Conservation (phyloP, 1,140 invertebrate species). For the Drosophila navojoa region DNA sequence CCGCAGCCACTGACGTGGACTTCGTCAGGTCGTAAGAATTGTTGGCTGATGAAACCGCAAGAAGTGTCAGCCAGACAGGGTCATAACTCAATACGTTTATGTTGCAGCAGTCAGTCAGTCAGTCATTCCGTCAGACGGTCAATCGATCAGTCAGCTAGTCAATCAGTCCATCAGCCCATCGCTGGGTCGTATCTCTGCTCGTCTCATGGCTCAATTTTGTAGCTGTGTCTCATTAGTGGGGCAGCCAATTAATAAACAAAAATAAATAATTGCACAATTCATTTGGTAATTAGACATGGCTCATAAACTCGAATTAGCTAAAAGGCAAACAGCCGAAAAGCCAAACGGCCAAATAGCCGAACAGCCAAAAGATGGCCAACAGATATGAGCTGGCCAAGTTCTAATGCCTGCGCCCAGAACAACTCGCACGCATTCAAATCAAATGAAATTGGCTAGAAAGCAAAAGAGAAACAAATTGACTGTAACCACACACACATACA, state of each 20-base stretch:
- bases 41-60: conserved; percentile 14
- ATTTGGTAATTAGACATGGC: conserved; percentile 82
- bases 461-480: conserved; percentile 59
- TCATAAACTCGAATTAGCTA: conserved; percentile 80
- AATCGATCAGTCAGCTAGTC: neutral
- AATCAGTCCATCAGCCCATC: neutral
- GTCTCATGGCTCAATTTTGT: conserved; percentile 19
- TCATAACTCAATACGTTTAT: conserved; percentile 76
- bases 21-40: conserved; percentile 19
- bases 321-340: conserved; percentile 53
- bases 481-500: conserved; percentile 43
- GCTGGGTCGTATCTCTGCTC: conserved; percentile 15
- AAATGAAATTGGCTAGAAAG: conserved; percentile 80
- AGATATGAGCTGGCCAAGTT: conserved; percentile 18
- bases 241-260: conserved; percentile 81
- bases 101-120: conserved; percentile 31
- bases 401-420: conserved; percentile 18
- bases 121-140: conserved; percentile 1
- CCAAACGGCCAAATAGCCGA: conserved; percentile 33
- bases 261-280: conserved; percentile 83
- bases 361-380: conserved; percentile 9
- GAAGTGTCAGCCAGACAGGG: neutral
- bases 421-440: conserved; percentile 69
- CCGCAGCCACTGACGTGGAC: conserved; percentile 45
- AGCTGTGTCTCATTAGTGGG: conserved; percentile 67